Conservation (phyloP, 2,113 vertebrate genomes). For the Sigmodon hispidus region DNA sequence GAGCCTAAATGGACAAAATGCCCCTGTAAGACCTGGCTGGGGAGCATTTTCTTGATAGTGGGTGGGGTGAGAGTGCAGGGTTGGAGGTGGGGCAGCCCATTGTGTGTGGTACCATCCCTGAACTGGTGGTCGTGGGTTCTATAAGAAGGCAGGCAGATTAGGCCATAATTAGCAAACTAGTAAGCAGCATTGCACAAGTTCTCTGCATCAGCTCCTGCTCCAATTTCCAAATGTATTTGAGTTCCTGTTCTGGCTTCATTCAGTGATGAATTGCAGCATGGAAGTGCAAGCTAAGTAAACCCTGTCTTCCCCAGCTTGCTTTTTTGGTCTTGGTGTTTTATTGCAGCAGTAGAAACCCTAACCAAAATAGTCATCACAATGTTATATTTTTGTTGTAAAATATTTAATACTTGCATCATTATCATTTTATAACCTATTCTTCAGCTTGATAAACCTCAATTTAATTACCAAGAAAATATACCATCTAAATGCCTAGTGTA, state of each 20-base stretch:
- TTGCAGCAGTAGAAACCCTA: background rate
- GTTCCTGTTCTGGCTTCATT: background rate
- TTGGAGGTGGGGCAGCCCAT: too few species aligned
- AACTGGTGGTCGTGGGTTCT: background rate
- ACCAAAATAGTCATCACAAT: background rate
- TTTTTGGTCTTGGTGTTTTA: background rate
- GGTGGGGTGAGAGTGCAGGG: too few species aligned
- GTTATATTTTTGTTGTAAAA: constrained; percentile 6
- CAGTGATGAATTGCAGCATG: background rate
- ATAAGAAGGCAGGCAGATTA: background rate
- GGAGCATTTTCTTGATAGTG: background rate
- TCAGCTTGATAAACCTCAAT: background rate
- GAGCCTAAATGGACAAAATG: background rate
- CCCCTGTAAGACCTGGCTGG: background rate
- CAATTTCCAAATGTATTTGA: background rate
- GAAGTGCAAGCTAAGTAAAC: background rate
- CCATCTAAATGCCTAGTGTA: background rate
- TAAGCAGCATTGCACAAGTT: accelerated
- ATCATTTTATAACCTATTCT: background rate
- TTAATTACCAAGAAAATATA: background rate
- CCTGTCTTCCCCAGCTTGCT: background rate
- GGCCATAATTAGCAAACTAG: background rate
- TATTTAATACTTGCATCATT: background rate
- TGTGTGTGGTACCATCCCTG: background rate
- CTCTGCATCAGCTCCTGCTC: background rate